Conservation (phyloP, 2,888 invertebrate species). For the Nesidiocoris tenuis region DNA sequence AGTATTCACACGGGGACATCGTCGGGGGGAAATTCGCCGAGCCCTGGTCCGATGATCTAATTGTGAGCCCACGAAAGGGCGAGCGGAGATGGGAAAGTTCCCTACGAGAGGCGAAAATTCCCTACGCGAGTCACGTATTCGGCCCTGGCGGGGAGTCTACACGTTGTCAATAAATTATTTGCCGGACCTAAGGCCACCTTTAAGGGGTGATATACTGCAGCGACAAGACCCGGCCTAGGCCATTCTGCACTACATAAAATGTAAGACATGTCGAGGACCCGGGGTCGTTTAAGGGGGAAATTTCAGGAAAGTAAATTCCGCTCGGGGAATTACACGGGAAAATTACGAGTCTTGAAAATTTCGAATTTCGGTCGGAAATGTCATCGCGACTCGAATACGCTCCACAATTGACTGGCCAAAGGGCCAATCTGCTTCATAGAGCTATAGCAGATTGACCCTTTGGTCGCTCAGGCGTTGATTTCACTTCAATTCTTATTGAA, state of each 20-base stretch:
- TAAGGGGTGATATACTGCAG: not conserved
- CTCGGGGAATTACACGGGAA: too few species aligned
- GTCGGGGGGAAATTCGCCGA: not conserved
- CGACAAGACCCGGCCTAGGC: not conserved
- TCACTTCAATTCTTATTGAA: too few species aligned
- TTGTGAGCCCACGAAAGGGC: not conserved
- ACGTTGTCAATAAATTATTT: not conserved
- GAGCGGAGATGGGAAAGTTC: not conserved
- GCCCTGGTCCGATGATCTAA: not conserved
- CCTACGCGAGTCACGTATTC: not conserved
- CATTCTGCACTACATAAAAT: not conserved
- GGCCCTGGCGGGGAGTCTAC: not conserved
- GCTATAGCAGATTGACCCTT: too few species aligned
- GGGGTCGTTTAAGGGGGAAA: too few species aligned
- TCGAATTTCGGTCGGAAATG: too few species aligned
- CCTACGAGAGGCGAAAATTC: not conserved
- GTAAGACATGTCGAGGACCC: too few species aligned
- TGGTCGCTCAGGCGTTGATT: too few species aligned
- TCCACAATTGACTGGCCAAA: too few species aligned
- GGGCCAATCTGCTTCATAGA: too few species aligned
- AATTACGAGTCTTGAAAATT: too few species aligned
- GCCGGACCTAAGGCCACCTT: not conserved
- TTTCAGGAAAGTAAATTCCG: too few species aligned
- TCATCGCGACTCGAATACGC: too few species aligned
- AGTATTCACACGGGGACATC: not conserved